Base-by-base conservation (phyloP, 1,140 invertebrate species). In the Drosophila prosaltans region DNA sequence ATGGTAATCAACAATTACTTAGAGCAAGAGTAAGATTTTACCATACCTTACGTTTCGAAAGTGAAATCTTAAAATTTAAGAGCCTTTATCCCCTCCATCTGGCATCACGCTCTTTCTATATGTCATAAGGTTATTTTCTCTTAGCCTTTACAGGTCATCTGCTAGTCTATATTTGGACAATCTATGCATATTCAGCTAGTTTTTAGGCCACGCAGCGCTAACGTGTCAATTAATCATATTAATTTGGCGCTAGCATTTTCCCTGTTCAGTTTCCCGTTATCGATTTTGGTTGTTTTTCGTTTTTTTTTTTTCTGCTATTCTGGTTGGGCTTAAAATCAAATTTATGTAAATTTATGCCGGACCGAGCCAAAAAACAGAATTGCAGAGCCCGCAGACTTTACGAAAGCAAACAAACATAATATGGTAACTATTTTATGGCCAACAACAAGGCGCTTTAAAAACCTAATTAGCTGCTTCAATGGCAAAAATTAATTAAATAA, bases 381-480 rank as follows among this genome's bases (percentile, higher is more conserved):
- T 48, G 43, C 24, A 4, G 45, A n/a, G 51, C 60, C 67, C 64
- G 51, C 65, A 65, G 64, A 40, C 63, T 16, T 39, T 36, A 40
- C 45, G 55, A 58, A 54, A 71, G 67, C 59, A 72, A 69, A 84
- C 81, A 85, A 80, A 84, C 45, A 51, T 26, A 51, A 51, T 51
- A 83, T 69, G 79, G 76, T 69, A 69, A 80, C 80, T 79, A 86
- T 86, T 81, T 85, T 74, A 77, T 75, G 74, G 62, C 59, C 67
- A 81, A 30, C 62, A 80, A 81, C 58, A 32, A 61, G 55, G 65
- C 57, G 66, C 62, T 86, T 86, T 64, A 88, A 83, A 79, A 86
- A 86, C 76, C 83, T 86, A 86, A 86, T 86, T 86, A 88, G 77
- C 83, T 80, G 83, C 83, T 72, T 88, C 83, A 86, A 86, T 86